Evolutionary conservation across 1,140 invertebrate genomes (phyloP), one percentile per base, ranked within the genome.

Genomic region (Drosophila erecta): DNA sequence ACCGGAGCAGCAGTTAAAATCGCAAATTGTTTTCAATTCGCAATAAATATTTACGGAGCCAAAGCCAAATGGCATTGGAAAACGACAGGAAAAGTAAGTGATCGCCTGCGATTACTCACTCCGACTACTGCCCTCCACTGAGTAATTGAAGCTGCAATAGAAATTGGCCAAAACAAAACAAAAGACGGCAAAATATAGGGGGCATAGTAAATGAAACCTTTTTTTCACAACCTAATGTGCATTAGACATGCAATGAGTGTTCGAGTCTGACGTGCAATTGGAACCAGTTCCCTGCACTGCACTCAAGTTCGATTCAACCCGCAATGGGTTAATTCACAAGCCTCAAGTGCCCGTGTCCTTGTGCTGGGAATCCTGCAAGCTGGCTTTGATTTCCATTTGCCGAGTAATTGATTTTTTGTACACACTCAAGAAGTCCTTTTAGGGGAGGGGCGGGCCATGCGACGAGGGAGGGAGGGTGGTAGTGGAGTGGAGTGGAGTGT

Each of bases 321-420:
- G 43, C 58, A 64, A 65, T 65, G 44, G 64, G 27, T 65, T 67
- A 51, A 66, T 38, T 43, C 61, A 55, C 61, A 58, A 58, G 79
- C 61, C 57, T 64, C 67, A 60, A 76, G 65, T 79, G 58, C 81
- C 70, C 75, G 66, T 79, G 84, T 43, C 49, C 50, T 64, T 53
- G 51, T 33, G 49, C 58, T 86, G 81, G 77, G 81, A 85, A 85
- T 64, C 59, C 61, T 46, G 67, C 81, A 85, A 80, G 81, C 81
- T 81, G 83, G 37, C 74, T 69, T 71, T 86, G 74, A 79, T 79
- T 83, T 87, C 69, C 73, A 59, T 69, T 76, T 57, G 61, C 53
- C 59, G 38, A 56, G 72, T 75, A 76, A 76, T 76, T 76, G 74
- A 76, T 76, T 76, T 76, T 76, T 76, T 61, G 49, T 20, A 38